phyloP scores from a whole-genome alignment of 1,140 invertebrate species.

The Acromyrmex echinatior region DNA sequence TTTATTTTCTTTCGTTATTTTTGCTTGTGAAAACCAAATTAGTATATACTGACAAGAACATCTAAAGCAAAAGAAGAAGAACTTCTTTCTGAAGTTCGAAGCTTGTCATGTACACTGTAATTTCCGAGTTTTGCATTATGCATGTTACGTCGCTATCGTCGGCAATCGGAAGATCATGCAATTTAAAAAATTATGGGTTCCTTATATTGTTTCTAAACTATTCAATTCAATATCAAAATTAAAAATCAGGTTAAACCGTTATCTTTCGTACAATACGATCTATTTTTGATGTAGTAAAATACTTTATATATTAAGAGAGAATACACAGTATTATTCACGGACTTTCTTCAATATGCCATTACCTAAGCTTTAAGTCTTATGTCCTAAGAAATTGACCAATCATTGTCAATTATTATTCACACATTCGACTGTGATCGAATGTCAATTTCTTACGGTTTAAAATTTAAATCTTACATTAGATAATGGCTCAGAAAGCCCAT shows the following conservation, averaged over 20 bases:
- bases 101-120: not conserved
- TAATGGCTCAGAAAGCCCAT: too few species aligned
- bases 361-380: too few species aligned
- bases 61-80: not conserved
- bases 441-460: too few species aligned
- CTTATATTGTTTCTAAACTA: not conserved
- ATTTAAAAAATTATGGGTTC: slow-evolving; percentile 5
- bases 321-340: not conserved
- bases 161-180: not conserved
- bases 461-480: too few species aligned
- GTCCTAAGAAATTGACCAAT: too few species aligned
- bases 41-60: not conserved
- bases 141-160: not conserved
- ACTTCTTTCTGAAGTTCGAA: not conserved
- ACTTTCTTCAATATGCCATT: too few species aligned
- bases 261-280: not conserved
- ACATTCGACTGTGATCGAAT: too few species aligned
- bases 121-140: slow-evolving; percentile 37
- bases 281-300: not conserved
- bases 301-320: not conserved
- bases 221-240: not conserved
- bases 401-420: too few species aligned
- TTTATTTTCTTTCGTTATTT: not conserved
- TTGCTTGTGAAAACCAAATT: not conserved
- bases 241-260: not conserved